phyloP scores from a whole-genome alignment of 2,113 vertebrate species.

The Colinus virginianus region DNA sequence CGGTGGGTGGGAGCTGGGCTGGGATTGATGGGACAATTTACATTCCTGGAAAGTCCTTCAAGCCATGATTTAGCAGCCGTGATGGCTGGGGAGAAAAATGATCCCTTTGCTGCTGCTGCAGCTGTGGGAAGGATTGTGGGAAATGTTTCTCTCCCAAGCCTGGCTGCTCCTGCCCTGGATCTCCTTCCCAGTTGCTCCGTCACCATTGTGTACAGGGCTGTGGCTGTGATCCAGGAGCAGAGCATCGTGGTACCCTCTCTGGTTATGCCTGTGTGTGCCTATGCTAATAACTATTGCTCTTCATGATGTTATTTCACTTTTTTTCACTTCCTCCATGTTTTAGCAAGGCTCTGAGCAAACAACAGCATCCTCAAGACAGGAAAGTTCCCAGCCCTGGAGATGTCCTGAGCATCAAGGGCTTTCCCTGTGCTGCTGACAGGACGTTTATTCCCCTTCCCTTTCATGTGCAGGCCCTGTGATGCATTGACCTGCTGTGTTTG shows the following conservation, averaged over 20 bases:
- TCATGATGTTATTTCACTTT: not conserved
- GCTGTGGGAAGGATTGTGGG: not conserved
- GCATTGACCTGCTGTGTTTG: slow-evolving; percentile 45
- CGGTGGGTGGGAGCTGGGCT: not conserved
- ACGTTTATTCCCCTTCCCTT: slow-evolving; percentile 55
- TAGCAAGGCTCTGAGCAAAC: not conserved
- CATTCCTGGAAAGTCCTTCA: not conserved
- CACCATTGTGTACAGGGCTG: not conserved
- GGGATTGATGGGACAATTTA: not conserved
- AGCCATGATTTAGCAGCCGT: not conserved
- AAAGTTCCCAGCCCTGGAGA: slow-evolving; percentile 1
- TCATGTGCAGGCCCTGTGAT: slow-evolving; percentile 58
- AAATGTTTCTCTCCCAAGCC: not conserved
- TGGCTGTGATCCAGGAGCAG: not conserved
- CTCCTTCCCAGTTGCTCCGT: not conserved
- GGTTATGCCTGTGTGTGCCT: not conserved
- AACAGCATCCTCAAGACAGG: not conserved
- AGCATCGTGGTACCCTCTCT: not conserved
- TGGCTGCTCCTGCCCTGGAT: not conserved
- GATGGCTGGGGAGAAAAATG: not conserved
- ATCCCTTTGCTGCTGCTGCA: not conserved
- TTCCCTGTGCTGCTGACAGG: not conserved
- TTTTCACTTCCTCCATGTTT: not conserved
- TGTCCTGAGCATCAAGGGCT: not conserved
- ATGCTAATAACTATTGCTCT: not conserved